Percentiles rank a stretch among this genome's conserved stretches.
These are phyloP conservation scores for Lamproptera curius DNA, from an alignment of 2,888 invertebrate genomes.

Conservation along the genomic window DNA sequence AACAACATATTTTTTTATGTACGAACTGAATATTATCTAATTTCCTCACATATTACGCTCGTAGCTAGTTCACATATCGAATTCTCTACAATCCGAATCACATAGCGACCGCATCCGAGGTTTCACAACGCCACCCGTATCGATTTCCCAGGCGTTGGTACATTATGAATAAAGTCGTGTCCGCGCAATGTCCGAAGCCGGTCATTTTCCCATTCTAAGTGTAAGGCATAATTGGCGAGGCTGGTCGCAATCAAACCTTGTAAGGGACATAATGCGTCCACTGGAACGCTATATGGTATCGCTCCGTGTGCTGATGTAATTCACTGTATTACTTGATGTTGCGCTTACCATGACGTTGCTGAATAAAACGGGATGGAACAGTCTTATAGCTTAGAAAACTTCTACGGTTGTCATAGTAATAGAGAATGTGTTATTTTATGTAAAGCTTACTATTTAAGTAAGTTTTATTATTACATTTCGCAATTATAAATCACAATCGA, in stretches of 20 bases:
- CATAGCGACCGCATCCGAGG: too few relatives aligned
- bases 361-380: background rate
- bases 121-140: slow-evolving; percentile 7
- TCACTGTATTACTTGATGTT: slow-evolving; percentile 15
- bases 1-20: too few relatives aligned
- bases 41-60: too few relatives aligned
- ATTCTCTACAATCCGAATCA: too few relatives aligned
- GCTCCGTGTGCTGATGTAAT: slow-evolving; percentile 14
- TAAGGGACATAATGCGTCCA: slow-evolving; percentile 18
- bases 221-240: slow-evolving; percentile 11
- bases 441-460: too few relatives aligned
- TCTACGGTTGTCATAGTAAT: too few relatives aligned
- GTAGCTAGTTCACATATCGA: too few relatives aligned
- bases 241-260: slow-evolving; percentile 19
- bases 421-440: too few relatives aligned
- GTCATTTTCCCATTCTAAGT: slow-evolving; percentile 14
- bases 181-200: slow-evolving; percentile 1
- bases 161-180: slow-evolving; percentile 12
- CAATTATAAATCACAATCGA: too few relatives aligned
- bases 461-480: too few relatives aligned
- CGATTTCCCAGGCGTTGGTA: slow-evolving; percentile 1
- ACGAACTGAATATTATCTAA: too few relatives aligned
- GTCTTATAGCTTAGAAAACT: too few relatives aligned
- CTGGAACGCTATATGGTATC: slow-evolving; percentile 18
- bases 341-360: background rate